Percentiles rank a stretch among this genome's conserved stretches.
Evolutionary conservation across 2,888 invertebrate genomes (phyloP).

Genomic region (Amphipoea oculea): DNA sequence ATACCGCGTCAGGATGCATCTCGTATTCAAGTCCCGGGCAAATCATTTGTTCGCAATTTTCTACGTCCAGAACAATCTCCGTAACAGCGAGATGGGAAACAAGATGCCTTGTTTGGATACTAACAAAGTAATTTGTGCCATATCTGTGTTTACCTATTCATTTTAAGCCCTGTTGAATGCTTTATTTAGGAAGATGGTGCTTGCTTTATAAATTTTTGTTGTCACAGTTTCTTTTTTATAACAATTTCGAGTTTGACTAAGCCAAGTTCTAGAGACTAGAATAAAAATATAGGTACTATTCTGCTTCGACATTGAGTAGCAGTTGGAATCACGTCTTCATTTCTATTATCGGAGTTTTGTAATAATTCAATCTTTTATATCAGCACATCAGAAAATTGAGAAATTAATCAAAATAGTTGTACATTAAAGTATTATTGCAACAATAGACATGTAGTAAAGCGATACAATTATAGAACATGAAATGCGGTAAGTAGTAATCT

Average conservation of each 20-base stretch:
- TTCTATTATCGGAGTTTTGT: background rate
- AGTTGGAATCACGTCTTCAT: background rate
- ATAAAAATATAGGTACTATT: background rate
- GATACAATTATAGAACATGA: constrained; percentile 42
- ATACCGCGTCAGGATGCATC: constrained; percentile 49
- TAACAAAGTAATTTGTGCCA: constrained; percentile 48
- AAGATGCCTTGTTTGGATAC: constrained; percentile 41
- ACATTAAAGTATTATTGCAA: constrained; percentile 7
- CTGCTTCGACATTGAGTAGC: background rate
- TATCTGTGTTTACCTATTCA: constrained; percentile 6
- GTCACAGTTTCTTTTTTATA: background rate
- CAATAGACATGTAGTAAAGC: constrained; percentile 5
- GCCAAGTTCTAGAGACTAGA: background rate
- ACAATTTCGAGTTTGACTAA: background rate
- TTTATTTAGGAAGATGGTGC: constrained; percentile 11
- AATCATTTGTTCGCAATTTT: constrained; percentile 63
- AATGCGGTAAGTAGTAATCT: constrained; percentile 36
- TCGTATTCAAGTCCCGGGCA: constrained; percentile 48
- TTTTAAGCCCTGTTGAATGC: background rate
- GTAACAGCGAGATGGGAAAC: constrained; percentile 44
- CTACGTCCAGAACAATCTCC: constrained; percentile 55
- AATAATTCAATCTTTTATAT: background rate
- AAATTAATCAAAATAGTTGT: background rate
- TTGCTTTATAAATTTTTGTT: background rate
- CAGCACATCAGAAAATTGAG: background rate